phyloP scores from a whole-genome alignment of 2,113 vertebrate species.

The Chaetodon auriga region DNA sequence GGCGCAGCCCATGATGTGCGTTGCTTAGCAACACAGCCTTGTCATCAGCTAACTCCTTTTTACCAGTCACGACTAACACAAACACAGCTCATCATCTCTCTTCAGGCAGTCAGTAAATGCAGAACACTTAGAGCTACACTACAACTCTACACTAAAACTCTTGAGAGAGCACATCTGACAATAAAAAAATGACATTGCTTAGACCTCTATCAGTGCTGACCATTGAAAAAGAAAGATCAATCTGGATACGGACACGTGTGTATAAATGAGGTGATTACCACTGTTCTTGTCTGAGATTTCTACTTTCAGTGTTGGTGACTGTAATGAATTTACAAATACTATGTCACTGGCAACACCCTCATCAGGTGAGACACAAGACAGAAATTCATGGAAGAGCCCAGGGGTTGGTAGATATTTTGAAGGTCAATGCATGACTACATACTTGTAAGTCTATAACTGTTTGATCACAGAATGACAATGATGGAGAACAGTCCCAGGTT shows the following conservation, averaged over 20 bases:
- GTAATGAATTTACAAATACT: neutral
- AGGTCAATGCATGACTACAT: conserved; percentile 15
- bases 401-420: conserved; percentile 9
- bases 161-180: conserved; percentile 32
- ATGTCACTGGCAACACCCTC: neutral
- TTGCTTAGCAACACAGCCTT: conserved; percentile 91
- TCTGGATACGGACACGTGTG: neutral
- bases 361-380: neutral
- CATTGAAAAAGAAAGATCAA: conserved; percentile 3
- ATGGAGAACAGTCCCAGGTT: neutral
- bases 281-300: neutral
- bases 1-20: conserved; percentile 85
- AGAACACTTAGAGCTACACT: conserved; percentile 70
- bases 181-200: conserved; percentile 11
- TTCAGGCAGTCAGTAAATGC: conserved; percentile 80
- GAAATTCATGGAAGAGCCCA: neutral
- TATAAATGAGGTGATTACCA: neutral
- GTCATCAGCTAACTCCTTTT: conserved; percentile 91
- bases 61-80: conserved; percentile 93
- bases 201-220: conserved; percentile 14
- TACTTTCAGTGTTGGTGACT: neutral
- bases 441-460: neutral
- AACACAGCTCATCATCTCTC: conserved; percentile 86
- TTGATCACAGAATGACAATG: neutral
- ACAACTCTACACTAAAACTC: conserved; percentile 58